These are phyloP conservation scores for Eleginops maclovinus DNA, from an alignment of 2,113 vertebrate genomes.

Conservation along the genomic window DNA sequence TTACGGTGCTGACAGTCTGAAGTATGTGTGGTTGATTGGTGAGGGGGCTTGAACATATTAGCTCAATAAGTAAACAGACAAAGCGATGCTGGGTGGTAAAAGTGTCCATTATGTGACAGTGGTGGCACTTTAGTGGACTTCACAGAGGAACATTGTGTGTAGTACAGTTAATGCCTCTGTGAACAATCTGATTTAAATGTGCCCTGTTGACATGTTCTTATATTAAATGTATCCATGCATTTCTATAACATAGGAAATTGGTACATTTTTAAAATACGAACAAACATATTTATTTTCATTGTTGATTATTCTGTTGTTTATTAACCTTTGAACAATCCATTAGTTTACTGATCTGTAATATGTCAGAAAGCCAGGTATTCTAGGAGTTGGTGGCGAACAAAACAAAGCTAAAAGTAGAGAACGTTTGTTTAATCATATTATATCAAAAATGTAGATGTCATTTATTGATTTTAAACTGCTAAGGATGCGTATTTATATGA, in stretches of 20 bases:
- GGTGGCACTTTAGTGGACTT: neutral
- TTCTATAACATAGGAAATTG: neutral
- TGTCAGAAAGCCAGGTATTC: neutral
- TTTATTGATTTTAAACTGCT: neutral
- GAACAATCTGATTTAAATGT: neutral
- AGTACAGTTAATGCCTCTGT: neutral
- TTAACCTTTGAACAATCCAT: neutral
- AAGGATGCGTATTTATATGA: neutral
- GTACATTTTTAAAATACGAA: neutral
- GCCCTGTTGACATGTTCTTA: neutral
- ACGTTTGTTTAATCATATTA: neutral
- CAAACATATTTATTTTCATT: too few relatives aligned
- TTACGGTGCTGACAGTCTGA: conserved; percentile 46
- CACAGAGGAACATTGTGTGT: neutral
- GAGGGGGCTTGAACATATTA: conserved; percentile 22
- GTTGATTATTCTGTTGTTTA: too few relatives aligned
- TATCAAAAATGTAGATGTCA: neutral
- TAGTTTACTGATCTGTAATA: neutral
- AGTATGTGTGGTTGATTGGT: conserved; percentile 7
- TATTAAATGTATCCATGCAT: neutral
- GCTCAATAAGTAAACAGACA: conserved; percentile 31
- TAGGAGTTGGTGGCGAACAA: neutral
- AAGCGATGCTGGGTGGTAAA: conserved; percentile 2
- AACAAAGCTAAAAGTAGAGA: neutral
- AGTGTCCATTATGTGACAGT: neutral